Base-by-base conservation (phyloP, 92 coral and sea anemone species). In the Hydrozoanthus gracilis region DNA sequence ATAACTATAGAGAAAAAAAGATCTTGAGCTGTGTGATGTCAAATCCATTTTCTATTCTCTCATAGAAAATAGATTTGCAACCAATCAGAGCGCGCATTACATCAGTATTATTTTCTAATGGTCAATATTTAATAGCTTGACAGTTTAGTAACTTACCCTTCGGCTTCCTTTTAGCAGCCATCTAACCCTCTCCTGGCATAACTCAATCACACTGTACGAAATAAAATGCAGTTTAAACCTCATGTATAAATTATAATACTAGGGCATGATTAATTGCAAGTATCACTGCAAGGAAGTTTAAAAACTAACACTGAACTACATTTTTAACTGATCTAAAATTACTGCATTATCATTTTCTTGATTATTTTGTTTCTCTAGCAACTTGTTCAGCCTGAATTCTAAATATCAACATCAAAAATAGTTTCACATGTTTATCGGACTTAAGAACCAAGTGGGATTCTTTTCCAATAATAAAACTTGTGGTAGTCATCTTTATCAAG, bases 161-260 rank as follows among this genome's bases (percentile, higher is more conserved):
- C 95, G 89, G 75, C 99, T 96, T 58, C 98, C 97, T 78, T 87
- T 87, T 20, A 93, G 82, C 54, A 96, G 89, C 99, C 99, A 96
- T 69, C 91, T 90, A 51, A 96, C 95, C 79, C 99, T 91, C 88
- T 96, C 96, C 90, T 95, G 95, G 76, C 99, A 96, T 60, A 92
- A 75, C 73, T 91, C 89, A 73, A 96, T 95, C 15, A 93, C 87
- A 87, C 96, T 93, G 51, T 55, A 54, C 11, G 14, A 12, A 69
- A 68, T 27, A 74, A 9, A 11, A 0, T 1, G 66, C 5, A 14
- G 17, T 62, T 62, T 7, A 5, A 62, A 20, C 1, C 15, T 14
- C 2, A 62, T 6, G 68, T 62, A 62, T 18, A n/a, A n/a, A n/a
- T n/a, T n/a, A 62, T 62, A 62, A 2, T 62, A 62, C 17, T 62